phyloP scores from a whole-genome alignment of 2,113 vertebrate species.

The Melanerpes aurifrons region DNA sequence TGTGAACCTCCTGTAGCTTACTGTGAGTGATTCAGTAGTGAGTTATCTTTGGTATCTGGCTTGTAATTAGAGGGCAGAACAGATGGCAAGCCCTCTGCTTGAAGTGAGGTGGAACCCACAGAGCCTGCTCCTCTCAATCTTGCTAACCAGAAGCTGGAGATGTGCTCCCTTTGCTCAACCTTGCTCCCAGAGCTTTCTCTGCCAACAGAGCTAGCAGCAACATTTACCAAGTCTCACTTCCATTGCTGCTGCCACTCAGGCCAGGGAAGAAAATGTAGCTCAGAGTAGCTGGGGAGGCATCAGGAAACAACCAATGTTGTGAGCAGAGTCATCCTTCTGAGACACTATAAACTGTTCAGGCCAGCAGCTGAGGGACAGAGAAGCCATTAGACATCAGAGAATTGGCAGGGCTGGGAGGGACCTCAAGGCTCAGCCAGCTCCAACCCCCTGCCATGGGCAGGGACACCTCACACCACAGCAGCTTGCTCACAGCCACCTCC shows the following conservation, averaged over 20 bases:
- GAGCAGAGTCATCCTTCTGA: neutral
- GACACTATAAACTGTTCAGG: neutral
- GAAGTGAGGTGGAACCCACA: neutral
- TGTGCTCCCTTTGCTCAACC: neutral
- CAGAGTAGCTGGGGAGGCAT: neutral
- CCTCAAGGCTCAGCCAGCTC: no score
- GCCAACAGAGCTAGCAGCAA: neutral
- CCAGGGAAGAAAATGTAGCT: neutral
- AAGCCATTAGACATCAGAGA: neutral
- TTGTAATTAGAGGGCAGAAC: constrained; percentile 59
- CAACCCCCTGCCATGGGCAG: no score
- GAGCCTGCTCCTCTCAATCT: neutral
- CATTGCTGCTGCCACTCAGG: neutral
- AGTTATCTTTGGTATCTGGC: constrained; percentile 46
- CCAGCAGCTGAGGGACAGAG: neutral
- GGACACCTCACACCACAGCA: no score
- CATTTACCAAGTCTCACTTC: neutral
- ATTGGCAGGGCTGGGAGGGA: no score
- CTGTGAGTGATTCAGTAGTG: constrained; percentile 18
- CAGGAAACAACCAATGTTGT: neutral
- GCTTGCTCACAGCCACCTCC: no score
- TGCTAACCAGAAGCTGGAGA: neutral
- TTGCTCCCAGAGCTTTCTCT: neutral
- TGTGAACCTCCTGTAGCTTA: constrained; percentile 29
- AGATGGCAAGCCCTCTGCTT: constrained; percentile 53